Evolutionary conservation across 2,888 invertebrate genomes (phyloP).

Genomic region (Microplitis deprimator): DNA sequence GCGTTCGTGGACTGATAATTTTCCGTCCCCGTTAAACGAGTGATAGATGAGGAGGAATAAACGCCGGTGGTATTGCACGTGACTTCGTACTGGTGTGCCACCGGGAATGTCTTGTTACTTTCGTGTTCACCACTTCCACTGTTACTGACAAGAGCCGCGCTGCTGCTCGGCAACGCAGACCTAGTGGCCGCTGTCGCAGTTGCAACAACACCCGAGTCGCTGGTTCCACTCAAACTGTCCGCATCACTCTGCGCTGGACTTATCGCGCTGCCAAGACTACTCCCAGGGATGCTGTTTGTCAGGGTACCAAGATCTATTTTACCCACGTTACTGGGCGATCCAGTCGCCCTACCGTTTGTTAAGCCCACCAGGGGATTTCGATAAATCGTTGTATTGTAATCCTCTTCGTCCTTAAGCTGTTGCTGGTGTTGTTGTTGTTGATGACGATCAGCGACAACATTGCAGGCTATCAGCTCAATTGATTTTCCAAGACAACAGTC

Average conservation of each 20-base stretch:
- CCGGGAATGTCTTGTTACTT: conserved; percentile 14
- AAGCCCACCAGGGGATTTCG: conserved; percentile 21
- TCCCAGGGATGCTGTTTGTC: conserved; percentile 11
- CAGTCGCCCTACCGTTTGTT: conserved; percentile 30
- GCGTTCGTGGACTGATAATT: conserved; percentile 32
- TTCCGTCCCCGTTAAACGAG: conserved; percentile 53
- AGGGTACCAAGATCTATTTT: conserved; percentile 38
- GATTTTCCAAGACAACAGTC: conserved; percentile 34
- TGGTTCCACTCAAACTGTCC: conserved; percentile 40
- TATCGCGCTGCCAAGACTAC: conserved; percentile 29
- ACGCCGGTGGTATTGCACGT: conserved; percentile 12
- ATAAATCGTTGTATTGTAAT: conserved; percentile 24
- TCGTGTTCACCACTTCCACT: conserved; percentile 21
- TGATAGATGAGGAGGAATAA: conserved; percentile 72
- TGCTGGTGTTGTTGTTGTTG: conserved; percentile 32
- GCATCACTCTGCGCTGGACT: conserved; percentile 40
- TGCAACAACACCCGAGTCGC: conserved; percentile 43
- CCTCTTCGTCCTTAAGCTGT: conserved; percentile 16
- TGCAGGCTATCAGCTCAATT: conserved; percentile 22
- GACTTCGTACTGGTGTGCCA: conserved; percentile 23
- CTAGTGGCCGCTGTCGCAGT: conserved; percentile 30
- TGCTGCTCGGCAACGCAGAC: conserved; percentile 33
- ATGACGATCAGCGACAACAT: conserved; percentile 13
- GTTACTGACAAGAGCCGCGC: conserved; percentile 4
- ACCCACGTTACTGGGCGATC: conserved; percentile 32